Evolutionary conservation across 2,113 vertebrate genomes (phyloP).

Genomic region (Callipepla squamata): DNA sequence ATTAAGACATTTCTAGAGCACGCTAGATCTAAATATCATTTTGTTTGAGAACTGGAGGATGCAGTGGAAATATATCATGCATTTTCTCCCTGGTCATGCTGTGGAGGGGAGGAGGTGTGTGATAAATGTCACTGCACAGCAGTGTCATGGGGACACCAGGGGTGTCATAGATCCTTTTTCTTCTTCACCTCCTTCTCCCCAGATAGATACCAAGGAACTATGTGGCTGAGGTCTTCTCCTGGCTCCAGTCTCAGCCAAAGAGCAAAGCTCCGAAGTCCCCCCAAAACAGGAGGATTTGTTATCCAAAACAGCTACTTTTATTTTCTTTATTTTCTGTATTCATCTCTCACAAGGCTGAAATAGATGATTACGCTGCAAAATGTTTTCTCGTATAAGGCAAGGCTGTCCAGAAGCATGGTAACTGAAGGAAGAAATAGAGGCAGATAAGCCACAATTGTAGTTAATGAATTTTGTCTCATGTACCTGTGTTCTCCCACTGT

Average conservation of each 20-base stretch:
- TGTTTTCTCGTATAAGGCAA: background rate
- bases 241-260: background rate
- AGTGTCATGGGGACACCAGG: background rate
- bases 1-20: background rate
- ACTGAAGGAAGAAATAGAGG: background rate
- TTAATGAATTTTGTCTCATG: background rate
- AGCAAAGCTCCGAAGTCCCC: background rate
- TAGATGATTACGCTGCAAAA: background rate
- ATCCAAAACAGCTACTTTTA: background rate
- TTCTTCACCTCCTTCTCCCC: background rate
- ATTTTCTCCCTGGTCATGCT: background rate
- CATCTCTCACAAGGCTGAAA: background rate
- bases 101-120: background rate
- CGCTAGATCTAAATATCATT: background rate
- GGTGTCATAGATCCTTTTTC: background rate
- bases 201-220: background rate
- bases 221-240: background rate
- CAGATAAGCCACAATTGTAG: background rate
- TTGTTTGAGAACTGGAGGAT: background rate
- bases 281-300: background rate
- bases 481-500: background rate
- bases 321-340: background rate
- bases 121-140: background rate
- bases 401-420: fast-evolving
- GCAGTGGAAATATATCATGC: background rate